A percentile compares a stretch with the other conserved stretches of the same genome.
Conservation (phyloP, 1,140 invertebrate species). For the Mizuhopecten yessoensis region DNA sequence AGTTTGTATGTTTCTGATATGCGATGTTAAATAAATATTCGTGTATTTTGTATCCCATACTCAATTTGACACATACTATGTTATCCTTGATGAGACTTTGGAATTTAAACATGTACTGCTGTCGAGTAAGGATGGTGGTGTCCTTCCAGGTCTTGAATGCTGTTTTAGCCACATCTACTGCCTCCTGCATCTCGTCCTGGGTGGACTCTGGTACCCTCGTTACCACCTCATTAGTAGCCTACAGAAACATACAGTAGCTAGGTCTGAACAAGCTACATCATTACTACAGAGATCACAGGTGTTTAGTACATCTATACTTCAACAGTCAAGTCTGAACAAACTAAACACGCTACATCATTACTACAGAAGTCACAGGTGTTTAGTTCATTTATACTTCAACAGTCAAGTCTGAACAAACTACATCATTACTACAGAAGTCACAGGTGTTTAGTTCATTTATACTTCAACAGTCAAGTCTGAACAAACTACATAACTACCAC, state of each 20-base stretch:
- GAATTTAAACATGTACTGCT: conserved; percentile 97
- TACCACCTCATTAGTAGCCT: conserved; percentile 89
- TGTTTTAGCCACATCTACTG: conserved; percentile 93
- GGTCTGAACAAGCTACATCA: neutral
- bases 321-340: too few species aligned
- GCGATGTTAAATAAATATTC: too few species aligned
- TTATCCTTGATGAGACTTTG: conserved; percentile 91
- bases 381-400: too few species aligned
- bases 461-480: neutral
- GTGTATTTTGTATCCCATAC: too few species aligned
- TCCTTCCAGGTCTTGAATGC: conserved; percentile 94
- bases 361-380: too few species aligned
- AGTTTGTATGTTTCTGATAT: too few species aligned
- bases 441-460: too few species aligned
- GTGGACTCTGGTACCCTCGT: conserved; percentile 95
- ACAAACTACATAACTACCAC: neutral
- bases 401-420: too few species aligned
- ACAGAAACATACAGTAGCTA: conserved; percentile 29
- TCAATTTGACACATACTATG: conserved; percentile 85
- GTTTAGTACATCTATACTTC: too few species aligned
- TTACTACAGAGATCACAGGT: too few species aligned
- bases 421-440: too few species aligned
- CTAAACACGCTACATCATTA: too few species aligned
- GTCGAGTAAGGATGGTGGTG: conserved; percentile 95
- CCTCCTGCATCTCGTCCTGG: conserved; percentile 94